Percentiles rank a stretch among this genome's conserved stretches.
phyloP scores from a whole-genome alignment of 2,888 invertebrate species.

The Steinernema hermaphroditum region DNA sequence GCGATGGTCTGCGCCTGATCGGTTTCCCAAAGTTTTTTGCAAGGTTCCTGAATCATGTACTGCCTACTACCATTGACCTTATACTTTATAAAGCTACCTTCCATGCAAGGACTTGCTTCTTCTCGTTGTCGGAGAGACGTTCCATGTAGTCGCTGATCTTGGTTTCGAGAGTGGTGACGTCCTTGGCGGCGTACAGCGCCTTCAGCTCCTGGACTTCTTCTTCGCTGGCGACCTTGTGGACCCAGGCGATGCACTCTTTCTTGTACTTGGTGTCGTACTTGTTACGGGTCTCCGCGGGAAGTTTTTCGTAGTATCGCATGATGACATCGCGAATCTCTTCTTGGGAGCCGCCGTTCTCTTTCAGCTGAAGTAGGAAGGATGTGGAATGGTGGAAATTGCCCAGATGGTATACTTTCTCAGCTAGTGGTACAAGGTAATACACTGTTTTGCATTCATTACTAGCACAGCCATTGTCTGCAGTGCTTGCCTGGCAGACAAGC shows the following conservation, averaged over 20 bases:
- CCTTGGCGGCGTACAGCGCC: slow-evolving; percentile 1
- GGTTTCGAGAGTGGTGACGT: slow-evolving; percentile 17
- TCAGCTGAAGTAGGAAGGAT: not conserved
- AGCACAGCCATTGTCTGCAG: too few species aligned
- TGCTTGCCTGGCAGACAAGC: too few species aligned
- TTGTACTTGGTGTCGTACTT: slow-evolving; percentile 22
- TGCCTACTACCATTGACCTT: not conserved
- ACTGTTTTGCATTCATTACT: too few species aligned
- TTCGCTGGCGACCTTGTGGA: slow-evolving; percentile 1
- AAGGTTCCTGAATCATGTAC: slow-evolving; percentile 2
- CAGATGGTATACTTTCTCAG: too few species aligned
- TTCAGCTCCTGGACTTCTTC: slow-evolving; percentile 16
- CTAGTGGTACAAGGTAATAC: too few species aligned
- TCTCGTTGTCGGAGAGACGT: slow-evolving; percentile 13
- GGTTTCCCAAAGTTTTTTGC: slow-evolving; percentile 9
- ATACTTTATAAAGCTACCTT: not conserved
- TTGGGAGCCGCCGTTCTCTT: slow-evolving; percentile 7
- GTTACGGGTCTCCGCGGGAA: not conserved
- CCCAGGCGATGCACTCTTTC: slow-evolving; percentile 14
- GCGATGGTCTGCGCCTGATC: slow-evolving; percentile 2
- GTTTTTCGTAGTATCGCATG: slow-evolving; percentile 26
- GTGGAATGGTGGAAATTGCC: too few species aligned
- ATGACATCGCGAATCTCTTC: slow-evolving; percentile 15
- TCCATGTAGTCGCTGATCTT: slow-evolving; percentile 13
- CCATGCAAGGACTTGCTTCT: not conserved